A percentile compares a stretch with the other conserved stretches of the same genome.
These are phyloP conservation scores for Ctenicera cuprea DNA, from an alignment of 2,888 invertebrate species.

Conservation along the genomic window DNA sequence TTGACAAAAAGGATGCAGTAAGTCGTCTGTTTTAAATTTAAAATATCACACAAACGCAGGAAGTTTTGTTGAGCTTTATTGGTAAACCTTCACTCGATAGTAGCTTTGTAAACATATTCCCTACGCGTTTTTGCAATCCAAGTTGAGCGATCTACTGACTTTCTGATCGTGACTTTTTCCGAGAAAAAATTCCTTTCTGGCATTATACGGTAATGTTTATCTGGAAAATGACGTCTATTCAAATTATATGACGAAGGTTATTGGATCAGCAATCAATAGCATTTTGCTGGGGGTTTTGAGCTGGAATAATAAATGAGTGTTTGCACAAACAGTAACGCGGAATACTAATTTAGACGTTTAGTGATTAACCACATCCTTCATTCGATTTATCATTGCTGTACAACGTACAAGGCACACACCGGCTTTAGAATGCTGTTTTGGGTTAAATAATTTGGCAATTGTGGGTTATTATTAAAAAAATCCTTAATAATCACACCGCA, in stretches of 20 bases:
- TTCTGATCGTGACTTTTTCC: not conserved
- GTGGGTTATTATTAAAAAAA: too few relatives aligned
- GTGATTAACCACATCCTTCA: not conserved
- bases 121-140: slow-evolving; percentile 23
- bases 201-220: slow-evolving; percentile 7
- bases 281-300: not conserved
- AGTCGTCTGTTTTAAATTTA: slow-evolving; percentile 17
- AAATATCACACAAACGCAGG: slow-evolving; percentile 13
- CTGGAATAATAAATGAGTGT: slow-evolving; percentile 16
- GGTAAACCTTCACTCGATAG: slow-evolving; percentile 18
- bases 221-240: not conserved
- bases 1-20: not conserved
- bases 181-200: slow-evolving; percentile 5
- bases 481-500: too few relatives aligned
- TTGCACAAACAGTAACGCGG: slow-evolving; percentile 5
- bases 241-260: slow-evolving; percentile 13
- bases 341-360: slow-evolving; percentile 19
- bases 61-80: slow-evolving; percentile 14
- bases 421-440: not conserved
- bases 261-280: slow-evolving; percentile 25
- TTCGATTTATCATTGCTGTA: not conserved
- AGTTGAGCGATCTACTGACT: slow-evolving; percentile 5
- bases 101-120: slow-evolving; percentile 29
- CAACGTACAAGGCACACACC: not conserved
- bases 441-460: not conserved